Base-by-base conservation (phyloP, 37 sponge, comb jelly and placozoan genomes). In the Ianthella basta region DNA sequence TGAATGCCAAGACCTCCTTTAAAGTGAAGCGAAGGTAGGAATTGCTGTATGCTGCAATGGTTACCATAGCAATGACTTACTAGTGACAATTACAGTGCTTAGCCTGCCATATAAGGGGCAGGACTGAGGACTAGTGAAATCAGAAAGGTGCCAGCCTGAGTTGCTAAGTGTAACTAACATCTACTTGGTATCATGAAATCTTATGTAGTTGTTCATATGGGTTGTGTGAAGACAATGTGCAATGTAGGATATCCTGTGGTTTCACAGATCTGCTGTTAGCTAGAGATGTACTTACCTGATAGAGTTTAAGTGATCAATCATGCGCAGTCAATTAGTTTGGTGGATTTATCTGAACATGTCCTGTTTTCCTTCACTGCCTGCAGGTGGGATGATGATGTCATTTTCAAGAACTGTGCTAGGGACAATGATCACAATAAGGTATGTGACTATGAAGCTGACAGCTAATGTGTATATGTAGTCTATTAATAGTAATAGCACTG, bases 341-440 rank as follows among this genome's bases (percentile, higher is more conserved):
- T 5, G 8, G 5, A 63, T 63, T 3, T 63, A 12, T 30, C 3
- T 63, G 65, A 24, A 63, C 65, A 44, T 44, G 50, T 44, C 50
- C 50, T 44, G 50, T 44, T 44, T 8, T 44, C 50, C 50, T 44
- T 44, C 6, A 10, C 8, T 44, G 8, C 50, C 50, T 44, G 8
- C 60, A 98, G 98, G 39, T 98, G 96, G 99, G 99, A 98, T 86
- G 99, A 98, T 79, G 99, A 98, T 88, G 99, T 98, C 15, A 93
- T 98, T 21, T 98, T 98, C 85, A 98, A 98, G 85, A 98, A 98
- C 82, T 98, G 99, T 91, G 99, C 99, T 20, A 96, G 89, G 54
- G 91, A 81, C 32, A 91, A 90, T 24, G 91, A 87, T 24, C 82
- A 84, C 38, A 88, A 92, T 24, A 92, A 96, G 80, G 94, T 90